A percentile compares a stretch with the other conserved stretches of the same genome.
Evolutionary conservation across 2,113 vertebrate species (phyloP).

Genomic region (Calidris pygmaea): DNA sequence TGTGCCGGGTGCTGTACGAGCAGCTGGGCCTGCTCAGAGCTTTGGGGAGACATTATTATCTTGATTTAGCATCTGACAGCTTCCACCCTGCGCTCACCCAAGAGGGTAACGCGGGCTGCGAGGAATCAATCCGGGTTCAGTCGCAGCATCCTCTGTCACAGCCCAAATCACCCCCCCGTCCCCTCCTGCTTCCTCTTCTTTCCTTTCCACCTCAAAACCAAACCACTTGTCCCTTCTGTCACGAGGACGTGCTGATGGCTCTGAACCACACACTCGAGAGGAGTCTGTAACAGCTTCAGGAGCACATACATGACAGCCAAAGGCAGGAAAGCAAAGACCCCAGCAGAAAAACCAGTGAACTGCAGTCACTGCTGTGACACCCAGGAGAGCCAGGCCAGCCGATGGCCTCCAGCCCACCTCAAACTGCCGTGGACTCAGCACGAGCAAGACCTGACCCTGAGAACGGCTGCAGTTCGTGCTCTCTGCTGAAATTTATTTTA

Average conservation of each 20-base stretch:
- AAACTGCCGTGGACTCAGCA: fast-evolving
- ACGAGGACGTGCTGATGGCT: background rate
- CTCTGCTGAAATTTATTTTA: slow-evolving; percentile 19
- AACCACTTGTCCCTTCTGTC: background rate
- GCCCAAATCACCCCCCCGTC: background rate
- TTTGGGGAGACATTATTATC: background rate
- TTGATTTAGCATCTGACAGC: slow-evolving; percentile 21
- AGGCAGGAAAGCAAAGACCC: background rate
- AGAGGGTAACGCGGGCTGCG: background rate
- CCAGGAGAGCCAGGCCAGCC: background rate
- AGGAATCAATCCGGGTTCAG: background rate
- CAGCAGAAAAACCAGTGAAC: background rate
- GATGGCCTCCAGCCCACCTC: fast-evolving
- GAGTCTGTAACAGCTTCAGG: background rate
- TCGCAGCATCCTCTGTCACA: background rate
- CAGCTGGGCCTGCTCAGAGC: slow-evolving; percentile 17
- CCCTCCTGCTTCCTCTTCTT: background rate
- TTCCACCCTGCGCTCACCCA: background rate
- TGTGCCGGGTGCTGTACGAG: background rate
- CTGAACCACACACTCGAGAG: fast-evolving
- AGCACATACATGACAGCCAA: background rate
- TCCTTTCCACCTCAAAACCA: background rate
- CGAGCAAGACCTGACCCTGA: background rate
- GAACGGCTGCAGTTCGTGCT: background rate
- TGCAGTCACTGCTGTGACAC: fast-evolving